Conservation (phyloP, 1,140 invertebrate species). For the Sminthurides bifidus region DNA sequence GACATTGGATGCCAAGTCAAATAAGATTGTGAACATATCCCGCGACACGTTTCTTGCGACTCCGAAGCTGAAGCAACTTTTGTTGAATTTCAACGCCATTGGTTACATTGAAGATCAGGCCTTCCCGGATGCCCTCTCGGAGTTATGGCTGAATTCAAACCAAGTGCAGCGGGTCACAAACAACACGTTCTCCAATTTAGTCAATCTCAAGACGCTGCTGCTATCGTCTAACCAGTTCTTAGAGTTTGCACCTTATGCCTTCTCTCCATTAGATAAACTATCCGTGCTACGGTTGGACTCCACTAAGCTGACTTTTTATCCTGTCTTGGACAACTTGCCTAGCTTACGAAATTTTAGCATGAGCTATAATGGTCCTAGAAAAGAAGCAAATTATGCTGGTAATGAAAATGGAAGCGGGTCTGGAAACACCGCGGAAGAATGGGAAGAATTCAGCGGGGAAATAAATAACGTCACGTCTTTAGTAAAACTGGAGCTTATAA, state of each 20-base stretch:
- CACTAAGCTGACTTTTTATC: slow-evolving; percentile 6
- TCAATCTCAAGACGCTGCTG: neutral
- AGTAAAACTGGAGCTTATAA: neutral
- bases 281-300: slow-evolving; percentile 15
- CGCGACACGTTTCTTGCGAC: slow-evolving; percentile 10
- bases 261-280: slow-evolving; percentile 14
- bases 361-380: neutral
- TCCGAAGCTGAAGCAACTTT: slow-evolving; percentile 9
- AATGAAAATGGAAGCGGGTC: neutral
- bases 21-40: slow-evolving; percentile 10
- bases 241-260: slow-evolving; percentile 14
- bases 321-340: slow-evolving; percentile 15
- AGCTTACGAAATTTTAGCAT: slow-evolving; percentile 19
- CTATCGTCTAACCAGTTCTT: slow-evolving; percentile 15
- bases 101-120: slow-evolving; percentile 3
- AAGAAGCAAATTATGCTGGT: neutral
- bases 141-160: slow-evolving; percentile 19
- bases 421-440: neutral
- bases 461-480: neutral
- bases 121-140: slow-evolving; percentile 11
- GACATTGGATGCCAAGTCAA: slow-evolving; percentile 12
- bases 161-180: slow-evolving; percentile 14
- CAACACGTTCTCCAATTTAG: slow-evolving; percentile 19
- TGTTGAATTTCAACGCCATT: slow-evolving; percentile 14
- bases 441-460: neutral